Base-by-base conservation (phyloP, 1,140 invertebrate species). In the Campoletis sonorensis region DNA sequence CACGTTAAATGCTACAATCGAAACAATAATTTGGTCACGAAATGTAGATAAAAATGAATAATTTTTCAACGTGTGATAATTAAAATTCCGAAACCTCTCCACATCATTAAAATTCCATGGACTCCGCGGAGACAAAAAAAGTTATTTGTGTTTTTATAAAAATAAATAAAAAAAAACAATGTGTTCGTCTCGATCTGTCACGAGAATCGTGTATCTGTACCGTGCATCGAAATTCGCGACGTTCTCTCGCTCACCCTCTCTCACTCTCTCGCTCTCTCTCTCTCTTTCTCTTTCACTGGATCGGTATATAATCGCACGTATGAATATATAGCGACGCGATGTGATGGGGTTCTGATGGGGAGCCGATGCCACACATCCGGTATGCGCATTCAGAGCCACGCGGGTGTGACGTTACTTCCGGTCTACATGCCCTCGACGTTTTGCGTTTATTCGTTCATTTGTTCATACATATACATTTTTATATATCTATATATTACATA, bases 371-470 rank as follows among this genome's bases (percentile, higher is more conserved):
- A 91, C 90, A 89, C 91, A 91, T 92, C 91, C 91, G 91, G 91
- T 92, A 92, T 92, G 91, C 91, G 91, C 91, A 92, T 92, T 92
- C 89, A 92, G 89, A 92, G 86, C 88, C 91, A 92, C 88, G 91
- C 91, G 91, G 90, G 88, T 92, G 91, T 92, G 91, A 92, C 91
- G 91, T 91, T 92, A 89, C 89, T 92, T 92, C 91, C 91, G 91
- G 89, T 88, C 91, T 91, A 90, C 87, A 91, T 92, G 89, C 89
- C 88, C 90, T 89, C 88, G 85, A 81, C 84, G 85, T 79, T 80
- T 82, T 81, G 82, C 90, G 87, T 87, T 86, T 84, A 51, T 61
- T 73, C 33, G 30, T 27, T 68, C 67, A 37, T 61, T 67, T n/a
- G 15, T 77, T 16, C 67, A 80, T 64, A 27, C 23, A 27, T 16